phyloP scores from a whole-genome alignment of 2,113 vertebrate species.

The Hippocampus comes region DNA sequence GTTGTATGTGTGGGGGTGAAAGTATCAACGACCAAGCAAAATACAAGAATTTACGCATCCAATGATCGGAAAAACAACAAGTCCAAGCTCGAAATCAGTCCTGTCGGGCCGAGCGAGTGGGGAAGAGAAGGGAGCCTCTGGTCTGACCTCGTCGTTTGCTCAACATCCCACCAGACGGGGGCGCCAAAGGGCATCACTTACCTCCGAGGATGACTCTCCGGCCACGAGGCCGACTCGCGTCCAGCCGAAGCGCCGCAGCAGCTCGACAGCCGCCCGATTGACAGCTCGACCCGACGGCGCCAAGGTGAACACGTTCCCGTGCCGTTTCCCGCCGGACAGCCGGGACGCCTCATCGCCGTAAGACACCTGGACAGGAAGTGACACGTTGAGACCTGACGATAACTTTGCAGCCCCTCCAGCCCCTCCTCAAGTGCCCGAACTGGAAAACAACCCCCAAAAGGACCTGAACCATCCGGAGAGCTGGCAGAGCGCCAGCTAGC shows the following conservation, averaged over 20 bases:
- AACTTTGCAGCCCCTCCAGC: too few relatives aligned
- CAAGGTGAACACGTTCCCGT: constrained; percentile 85
- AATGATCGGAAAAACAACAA: too few relatives aligned
- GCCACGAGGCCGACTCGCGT: constrained; percentile 84
- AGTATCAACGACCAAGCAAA: too few relatives aligned
- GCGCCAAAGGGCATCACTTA: constrained; percentile 9
- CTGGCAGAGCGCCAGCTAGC: constrained; percentile 84
- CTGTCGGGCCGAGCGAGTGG: too few relatives aligned
- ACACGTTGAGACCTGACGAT: not conserved
- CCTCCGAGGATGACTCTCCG: constrained; percentile 77
- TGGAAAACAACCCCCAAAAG: not conserved
- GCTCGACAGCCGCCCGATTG: constrained; percentile 82
- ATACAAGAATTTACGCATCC: too few relatives aligned
- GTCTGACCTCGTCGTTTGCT: too few relatives aligned
- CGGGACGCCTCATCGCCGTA: constrained; percentile 81
- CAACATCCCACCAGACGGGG: too few relatives aligned
- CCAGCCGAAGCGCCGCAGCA: constrained; percentile 85
- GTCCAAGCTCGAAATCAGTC: too few relatives aligned
- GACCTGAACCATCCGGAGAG: constrained; percentile 88
- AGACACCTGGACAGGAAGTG: constrained; percentile 75
- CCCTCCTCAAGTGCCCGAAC: too few relatives aligned
- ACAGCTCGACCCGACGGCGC: constrained; percentile 85
- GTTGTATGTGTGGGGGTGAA: too few relatives aligned
- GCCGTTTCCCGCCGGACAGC: constrained; percentile 86
- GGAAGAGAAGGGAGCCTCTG: too few relatives aligned